phyloP scores from a whole-genome alignment of 2,888 invertebrate genomes.

The Microplitis manilae region DNA sequence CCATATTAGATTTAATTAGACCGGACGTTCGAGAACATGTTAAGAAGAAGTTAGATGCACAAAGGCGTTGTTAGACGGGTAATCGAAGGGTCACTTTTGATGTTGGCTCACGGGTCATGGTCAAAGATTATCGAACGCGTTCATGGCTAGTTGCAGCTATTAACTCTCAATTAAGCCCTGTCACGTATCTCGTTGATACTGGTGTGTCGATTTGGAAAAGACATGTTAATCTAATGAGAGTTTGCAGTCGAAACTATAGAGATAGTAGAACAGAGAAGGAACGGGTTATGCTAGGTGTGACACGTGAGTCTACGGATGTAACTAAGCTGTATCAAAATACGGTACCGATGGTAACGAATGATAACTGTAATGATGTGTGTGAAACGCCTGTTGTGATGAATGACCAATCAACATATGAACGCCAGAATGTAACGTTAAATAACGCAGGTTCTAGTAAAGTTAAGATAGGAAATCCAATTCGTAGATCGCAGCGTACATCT shows the following conservation, averaged over 20 bases:
- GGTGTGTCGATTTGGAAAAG: not conserved
- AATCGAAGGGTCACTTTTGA: constrained; percentile 24
- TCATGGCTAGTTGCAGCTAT: constrained; percentile 21
- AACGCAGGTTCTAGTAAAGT: too few species aligned
- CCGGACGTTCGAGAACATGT: constrained; percentile 31
- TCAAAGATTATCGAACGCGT: constrained; percentile 28
- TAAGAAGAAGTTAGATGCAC: constrained; percentile 17
- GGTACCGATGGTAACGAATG: too few species aligned
- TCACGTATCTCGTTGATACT: not conserved
- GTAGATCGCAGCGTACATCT: too few species aligned
- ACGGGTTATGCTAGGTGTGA: too few species aligned
- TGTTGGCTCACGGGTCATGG: constrained; percentile 21
- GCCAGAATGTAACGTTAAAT: too few species aligned
- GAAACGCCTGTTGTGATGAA: too few species aligned
- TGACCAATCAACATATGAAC: too few species aligned
- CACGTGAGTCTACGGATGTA: too few species aligned
- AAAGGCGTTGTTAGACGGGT: constrained; percentile 27
- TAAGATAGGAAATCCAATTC: too few species aligned
- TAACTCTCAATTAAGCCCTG: not conserved
- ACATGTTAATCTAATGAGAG: not conserved
- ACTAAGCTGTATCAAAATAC: too few species aligned
- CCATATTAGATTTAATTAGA: constrained; percentile 32
- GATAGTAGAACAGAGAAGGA: not conserved
- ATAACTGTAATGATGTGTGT: too few species aligned
- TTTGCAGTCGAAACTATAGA: not conserved